These are phyloP conservation scores for Elephas maximus DNA, from an alignment of 2,113 vertebrate genomes.

Conservation along the genomic window DNA sequence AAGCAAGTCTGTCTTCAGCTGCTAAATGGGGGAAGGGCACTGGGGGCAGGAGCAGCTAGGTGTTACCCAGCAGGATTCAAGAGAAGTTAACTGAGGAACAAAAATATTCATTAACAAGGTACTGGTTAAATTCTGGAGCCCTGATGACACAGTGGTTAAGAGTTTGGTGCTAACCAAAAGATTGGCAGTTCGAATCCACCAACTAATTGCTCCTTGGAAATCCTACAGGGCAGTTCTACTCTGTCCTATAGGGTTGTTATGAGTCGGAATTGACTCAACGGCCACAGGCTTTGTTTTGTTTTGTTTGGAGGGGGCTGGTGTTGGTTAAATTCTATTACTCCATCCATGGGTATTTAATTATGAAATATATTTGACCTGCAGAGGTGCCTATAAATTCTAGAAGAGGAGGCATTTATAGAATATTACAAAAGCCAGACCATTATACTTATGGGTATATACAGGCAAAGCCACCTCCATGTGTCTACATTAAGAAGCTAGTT, in stretches of 20 bases:
- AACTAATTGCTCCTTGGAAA: too few species aligned
- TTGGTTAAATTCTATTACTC: not conserved
- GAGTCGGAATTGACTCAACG: too few species aligned
- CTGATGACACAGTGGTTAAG: too few species aligned
- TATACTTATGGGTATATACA: not conserved
- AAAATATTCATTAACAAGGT: not conserved
- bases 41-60: not conserved
- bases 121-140: too few species aligned
- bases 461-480: not conserved
- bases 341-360: too few species aligned
- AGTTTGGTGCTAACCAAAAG: too few species aligned
- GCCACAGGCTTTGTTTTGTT: too few species aligned
- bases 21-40: not conserved
- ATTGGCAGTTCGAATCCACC: too few species aligned
- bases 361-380: not conserved
- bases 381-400: not conserved
- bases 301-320: too few species aligned
- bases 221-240: too few species aligned
- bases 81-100: not conserved
- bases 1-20: not conserved
- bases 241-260: too few species aligned
- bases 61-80: not conserved
- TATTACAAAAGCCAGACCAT: not conserved
- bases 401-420: not conserved
- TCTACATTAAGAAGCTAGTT: not conserved